Percentiles rank a stretch among this genome's conserved stretches.
phyloP scores from a whole-genome alignment of 2,888 invertebrate genomes.

The Carpatolechia fugitivella region DNA sequence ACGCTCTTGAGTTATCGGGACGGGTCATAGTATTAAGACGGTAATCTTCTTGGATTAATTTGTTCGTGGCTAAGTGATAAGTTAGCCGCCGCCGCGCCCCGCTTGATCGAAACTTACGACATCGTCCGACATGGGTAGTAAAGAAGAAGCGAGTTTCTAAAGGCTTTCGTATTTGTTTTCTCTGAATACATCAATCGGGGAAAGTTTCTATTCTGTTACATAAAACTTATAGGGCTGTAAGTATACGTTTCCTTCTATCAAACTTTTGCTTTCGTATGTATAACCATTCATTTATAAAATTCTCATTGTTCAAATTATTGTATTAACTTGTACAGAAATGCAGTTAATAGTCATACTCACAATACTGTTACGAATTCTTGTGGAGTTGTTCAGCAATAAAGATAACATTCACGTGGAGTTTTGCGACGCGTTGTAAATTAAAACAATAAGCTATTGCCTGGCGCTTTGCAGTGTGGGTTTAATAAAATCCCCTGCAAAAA shows the following conservation, averaged over 20 bases:
- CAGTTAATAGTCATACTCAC: not conserved
- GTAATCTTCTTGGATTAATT: conserved; percentile 71
- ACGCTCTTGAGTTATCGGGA: conserved; percentile 64
- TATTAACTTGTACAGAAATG: not conserved
- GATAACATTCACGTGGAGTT: conserved; percentile 47
- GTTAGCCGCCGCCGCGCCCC: conserved; percentile 46
- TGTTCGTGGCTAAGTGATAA: conserved; percentile 70
- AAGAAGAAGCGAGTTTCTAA: conserved; percentile 37
- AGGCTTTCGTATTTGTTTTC: conserved; percentile 36
- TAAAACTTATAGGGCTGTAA: conserved; percentile 4
- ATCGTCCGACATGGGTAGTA: conserved; percentile 38
- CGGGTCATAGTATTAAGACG: conserved; percentile 62
- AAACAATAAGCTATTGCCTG: conserved; percentile 51
- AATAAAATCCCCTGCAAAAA: conserved; percentile 32
- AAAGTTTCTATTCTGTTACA: conserved; percentile 8
- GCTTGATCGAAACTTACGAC: conserved; percentile 50
- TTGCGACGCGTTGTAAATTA: conserved; percentile 54
- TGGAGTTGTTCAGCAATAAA: conserved; percentile 48
- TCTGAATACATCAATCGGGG: conserved; percentile 36
- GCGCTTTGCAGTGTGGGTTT: conserved; percentile 29
- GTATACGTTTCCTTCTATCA: not conserved
- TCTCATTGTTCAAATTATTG: not conserved
- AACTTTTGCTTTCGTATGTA: not conserved
- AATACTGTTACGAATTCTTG: conserved; percentile 28
- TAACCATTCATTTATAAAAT: not conserved